phyloP scores from a whole-genome alignment of 2,888 invertebrate genomes.

The Chorisops tibialis region DNA sequence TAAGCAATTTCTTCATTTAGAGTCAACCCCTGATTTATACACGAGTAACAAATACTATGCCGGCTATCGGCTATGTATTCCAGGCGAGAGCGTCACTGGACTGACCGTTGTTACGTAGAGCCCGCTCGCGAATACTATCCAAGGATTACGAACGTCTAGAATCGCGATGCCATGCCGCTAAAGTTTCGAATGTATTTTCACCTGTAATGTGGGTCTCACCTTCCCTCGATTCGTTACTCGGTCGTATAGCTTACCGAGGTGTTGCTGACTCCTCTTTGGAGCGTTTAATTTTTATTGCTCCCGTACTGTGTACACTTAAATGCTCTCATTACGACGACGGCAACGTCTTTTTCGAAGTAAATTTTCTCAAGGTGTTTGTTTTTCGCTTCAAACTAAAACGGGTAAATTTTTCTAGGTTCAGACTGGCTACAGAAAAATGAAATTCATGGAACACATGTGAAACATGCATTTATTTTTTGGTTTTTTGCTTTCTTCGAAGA shows the following conservation, averaged over 20 bases:
- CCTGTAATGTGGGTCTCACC: background rate
- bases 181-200: conserved; percentile 8
- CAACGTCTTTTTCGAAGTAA: background rate
- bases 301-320: background rate
- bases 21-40: background rate
- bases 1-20: conserved; percentile 8
- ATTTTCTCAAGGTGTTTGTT: background rate
- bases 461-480: too few species aligned
- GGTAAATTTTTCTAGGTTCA: too few species aligned
- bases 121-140: conserved; percentile 17
- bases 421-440: too few species aligned
- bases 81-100: background rate
- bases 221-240: background rate
- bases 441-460: too few species aligned
- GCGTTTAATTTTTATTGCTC: background rate
- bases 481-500: too few species aligned
- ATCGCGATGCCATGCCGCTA: too few species aligned
- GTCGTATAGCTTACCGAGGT: background rate
- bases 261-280: background rate
- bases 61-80: conserved; percentile 1
- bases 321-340: too few species aligned
- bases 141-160: background rate
- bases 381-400: background rate
- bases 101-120: conserved; percentile 20
- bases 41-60: background rate